phyloP scores from a whole-genome alignment of 2,797 vertebrate species.

The Chelon labrosus region DNA sequence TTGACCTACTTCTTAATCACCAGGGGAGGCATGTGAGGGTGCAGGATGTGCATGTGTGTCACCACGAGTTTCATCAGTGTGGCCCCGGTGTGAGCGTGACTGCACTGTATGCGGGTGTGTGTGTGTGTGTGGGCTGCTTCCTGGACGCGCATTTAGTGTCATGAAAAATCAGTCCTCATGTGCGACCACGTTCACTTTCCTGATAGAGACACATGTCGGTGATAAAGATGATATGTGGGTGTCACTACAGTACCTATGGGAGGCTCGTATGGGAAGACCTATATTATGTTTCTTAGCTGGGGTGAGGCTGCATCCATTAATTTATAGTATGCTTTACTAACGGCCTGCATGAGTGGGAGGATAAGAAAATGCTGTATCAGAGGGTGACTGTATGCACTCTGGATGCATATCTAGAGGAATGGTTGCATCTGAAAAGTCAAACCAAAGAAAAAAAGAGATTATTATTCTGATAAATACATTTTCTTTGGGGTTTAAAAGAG shows the following conservation, averaged over 20 bases:
- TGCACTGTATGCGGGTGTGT: neutral
- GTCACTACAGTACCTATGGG: conserved; percentile 38
- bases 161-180: conserved; percentile 38
- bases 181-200: conserved; percentile 28
- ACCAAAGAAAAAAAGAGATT: neutral
- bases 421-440: neutral
- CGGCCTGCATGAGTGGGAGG: conserved; percentile 54
- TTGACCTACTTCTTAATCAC: conserved; percentile 76
- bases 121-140: conserved; percentile 2
- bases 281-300: conserved; percentile 47
- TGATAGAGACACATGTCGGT: conserved; percentile 48
- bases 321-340: conserved; percentile 59
- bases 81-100: neutral
- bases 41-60: conserved; percentile 63
- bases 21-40: conserved; percentile 55
- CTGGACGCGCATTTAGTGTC: conserved; percentile 34
- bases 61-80: conserved; percentile 49
- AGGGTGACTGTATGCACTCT: conserved; percentile 18
- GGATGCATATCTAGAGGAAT: neutral
- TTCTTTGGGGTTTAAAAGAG: no score
- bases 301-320: conserved; percentile 55
- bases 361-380: conserved; percentile 38
- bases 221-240: conserved; percentile 45
- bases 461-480: neutral
- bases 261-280: conserved; percentile 61